Evolutionary conservation across 2,888 invertebrate species (phyloP), one percentile per base, ranked within the genome.

Genomic region (Himalopsyche tibetana): DNA sequence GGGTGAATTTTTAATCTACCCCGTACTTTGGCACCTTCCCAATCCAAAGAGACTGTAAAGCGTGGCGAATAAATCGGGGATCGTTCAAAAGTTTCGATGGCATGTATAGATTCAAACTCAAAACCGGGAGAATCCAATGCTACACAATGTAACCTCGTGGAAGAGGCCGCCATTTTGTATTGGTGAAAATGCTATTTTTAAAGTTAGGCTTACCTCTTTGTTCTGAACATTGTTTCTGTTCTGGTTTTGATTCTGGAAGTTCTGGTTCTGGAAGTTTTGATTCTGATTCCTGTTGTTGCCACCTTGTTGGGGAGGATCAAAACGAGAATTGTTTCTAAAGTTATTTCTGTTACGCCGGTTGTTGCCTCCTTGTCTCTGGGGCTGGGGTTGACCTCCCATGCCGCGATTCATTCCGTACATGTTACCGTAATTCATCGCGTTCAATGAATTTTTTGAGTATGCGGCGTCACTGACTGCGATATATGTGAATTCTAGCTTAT

Each of bases 361-460:
- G 79, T 87, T 87, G 42, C 85, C 79, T 5, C 85, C 83, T 36
- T 80, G 84, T 40, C 85, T 56, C 28, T 88, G 88, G 2, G 87
- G 88, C 82, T 86, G 88, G 17, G 87, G 88, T 56, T 82, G 82
- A n/a, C 88, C 88, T 42, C 88, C 85, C 85, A 87, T 87, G 28
- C 88, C 88, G 55, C 87, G 85, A 56, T 83, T 84, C 79, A 79
- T 40, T 15, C 28, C 40, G 19, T 74, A 69, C 40, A 69, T 81
- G 55, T 63, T 82, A 8, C 87, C 87, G 83, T 86, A 87, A 51
- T 84, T 84, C 87, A 87, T 87, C n/a, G 15, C 56, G n/a, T 11
- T 8, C 0, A 17, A 36, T 82, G 28, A 45, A 80, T 19, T 19
- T 17, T 2, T 36, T 0, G n/a, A 80, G 6, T 8, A 28, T 11